Conservation (phyloP, 2,113 vertebrate species). For the Aspidoscelis tigris region DNA sequence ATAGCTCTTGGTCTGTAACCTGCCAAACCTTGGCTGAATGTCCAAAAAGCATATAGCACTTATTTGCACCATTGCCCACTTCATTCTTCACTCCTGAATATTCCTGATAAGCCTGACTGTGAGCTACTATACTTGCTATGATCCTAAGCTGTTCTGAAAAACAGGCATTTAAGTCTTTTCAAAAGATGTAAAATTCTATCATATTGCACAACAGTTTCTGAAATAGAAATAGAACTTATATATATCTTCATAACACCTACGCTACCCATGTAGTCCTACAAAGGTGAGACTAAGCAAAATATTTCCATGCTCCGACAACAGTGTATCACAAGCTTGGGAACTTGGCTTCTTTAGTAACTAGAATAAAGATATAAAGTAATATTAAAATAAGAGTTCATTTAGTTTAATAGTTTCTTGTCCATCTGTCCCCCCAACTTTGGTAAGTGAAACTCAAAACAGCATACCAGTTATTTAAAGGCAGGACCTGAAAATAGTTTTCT, state of each 20-base stretch:
- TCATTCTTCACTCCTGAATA: too few species aligned
- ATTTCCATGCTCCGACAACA: background rate
- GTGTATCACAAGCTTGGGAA: fast-evolving
- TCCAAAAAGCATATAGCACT: too few species aligned
- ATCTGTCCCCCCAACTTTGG: too few species aligned
- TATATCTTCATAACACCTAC: background rate
- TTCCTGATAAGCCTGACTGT: too few species aligned
- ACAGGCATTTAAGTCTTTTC: background rate
- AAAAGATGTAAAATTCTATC: background rate
- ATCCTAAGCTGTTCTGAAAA: too few species aligned
- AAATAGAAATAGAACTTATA: too few species aligned
- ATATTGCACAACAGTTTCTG: background rate
- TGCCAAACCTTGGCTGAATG: too few species aligned
- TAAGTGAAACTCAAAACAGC: background rate
- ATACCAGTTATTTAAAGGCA: background rate
- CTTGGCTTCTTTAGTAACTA: background rate
- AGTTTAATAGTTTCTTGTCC: background rate
- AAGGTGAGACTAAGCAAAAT: background rate
- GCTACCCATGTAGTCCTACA: background rate
- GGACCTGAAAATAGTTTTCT: background rate
- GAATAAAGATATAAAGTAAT: background rate
- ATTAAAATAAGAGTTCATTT: background rate
- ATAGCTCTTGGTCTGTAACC: too few species aligned
- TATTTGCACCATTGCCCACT: too few species aligned
- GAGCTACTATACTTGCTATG: too few species aligned